Conservation (phyloP, 2,797 vertebrate genomes). For the Galaxias olidus region DNA sequence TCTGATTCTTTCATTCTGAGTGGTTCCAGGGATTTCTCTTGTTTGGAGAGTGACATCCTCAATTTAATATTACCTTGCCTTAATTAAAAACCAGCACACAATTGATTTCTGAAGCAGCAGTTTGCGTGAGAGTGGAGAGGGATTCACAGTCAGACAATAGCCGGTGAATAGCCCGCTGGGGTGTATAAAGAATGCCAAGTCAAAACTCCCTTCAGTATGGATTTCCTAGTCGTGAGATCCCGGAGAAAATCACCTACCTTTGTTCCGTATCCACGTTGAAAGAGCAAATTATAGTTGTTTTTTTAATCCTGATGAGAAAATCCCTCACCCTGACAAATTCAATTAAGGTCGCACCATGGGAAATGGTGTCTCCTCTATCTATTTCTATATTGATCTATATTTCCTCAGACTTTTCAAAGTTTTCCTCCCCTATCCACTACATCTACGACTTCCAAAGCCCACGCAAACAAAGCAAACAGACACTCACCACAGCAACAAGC, state of each 20-base stretch:
- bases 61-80: constrained; percentile 8
- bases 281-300: constrained; percentile 20
- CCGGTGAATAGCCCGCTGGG: constrained; percentile 10
- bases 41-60: not conserved
- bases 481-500: not conserved
- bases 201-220: constrained; percentile 13
- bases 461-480: no score
- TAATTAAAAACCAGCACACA: constrained; percentile 19
- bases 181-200: constrained; percentile 11
- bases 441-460: no score
- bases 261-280: constrained; percentile 8
- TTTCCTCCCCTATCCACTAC: not conserved
- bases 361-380: not conserved
- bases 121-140: not conserved
- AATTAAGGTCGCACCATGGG: constrained; percentile 15
- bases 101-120: constrained; percentile 13
- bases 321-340: constrained; percentile 17
- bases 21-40: not conserved
- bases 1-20: constrained; percentile 6
- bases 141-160: constrained; percentile 6
- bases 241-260: constrained; percentile 24
- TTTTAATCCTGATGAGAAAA: constrained; percentile 13
- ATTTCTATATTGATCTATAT: constrained; percentile 8
- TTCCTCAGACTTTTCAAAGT: not conserved
- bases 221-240: constrained; percentile 6